Evolutionary conservation across 2,888 invertebrate species (phyloP).

Genomic region (Chydorus sphaericus): DNA sequence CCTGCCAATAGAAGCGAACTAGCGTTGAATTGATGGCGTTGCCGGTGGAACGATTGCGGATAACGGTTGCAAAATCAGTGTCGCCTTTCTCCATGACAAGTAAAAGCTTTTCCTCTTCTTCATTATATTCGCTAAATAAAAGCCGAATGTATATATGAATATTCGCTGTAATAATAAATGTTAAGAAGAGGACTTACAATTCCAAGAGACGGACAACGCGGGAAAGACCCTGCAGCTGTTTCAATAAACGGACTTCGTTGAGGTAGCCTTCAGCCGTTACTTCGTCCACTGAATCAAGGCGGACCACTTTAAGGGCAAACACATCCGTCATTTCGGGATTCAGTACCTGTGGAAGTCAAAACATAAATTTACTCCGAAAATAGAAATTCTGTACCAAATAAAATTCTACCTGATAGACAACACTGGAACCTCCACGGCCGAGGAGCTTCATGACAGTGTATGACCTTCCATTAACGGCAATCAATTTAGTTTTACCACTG

Average conservation of each 20-base stretch:
- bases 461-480: conserved; percentile 49
- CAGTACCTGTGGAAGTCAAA: conserved; percentile 39
- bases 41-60: conserved; percentile 38
- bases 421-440: conserved; percentile 81
- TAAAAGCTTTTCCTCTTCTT: conserved; percentile 47
- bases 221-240: conserved; percentile 62
- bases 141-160: too few relatives aligned
- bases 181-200: too few relatives aligned
- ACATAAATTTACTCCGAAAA: neutral
- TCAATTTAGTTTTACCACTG: neutral
- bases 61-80: conserved; percentile 65
- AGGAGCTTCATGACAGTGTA: conserved; percentile 59
- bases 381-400: neutral
- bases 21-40: conserved; percentile 50
- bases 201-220: conserved; percentile 72
- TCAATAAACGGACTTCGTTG: conserved; percentile 73
- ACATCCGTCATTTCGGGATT: conserved; percentile 41
- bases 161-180: too few relatives aligned
- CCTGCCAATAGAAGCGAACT: conserved; percentile 77
- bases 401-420: conserved; percentile 42
- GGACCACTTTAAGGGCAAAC: conserved; percentile 69
- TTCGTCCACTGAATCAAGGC: conserved; percentile 53
- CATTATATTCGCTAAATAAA: conserved; percentile 49
- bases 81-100: conserved; percentile 89
- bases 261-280: conserved; percentile 59